Evolutionary conservation across 2,888 invertebrate genomes (phyloP), one percentile per base, ranked within the genome.

Genomic region (Polydrusus tereticollis): DNA sequence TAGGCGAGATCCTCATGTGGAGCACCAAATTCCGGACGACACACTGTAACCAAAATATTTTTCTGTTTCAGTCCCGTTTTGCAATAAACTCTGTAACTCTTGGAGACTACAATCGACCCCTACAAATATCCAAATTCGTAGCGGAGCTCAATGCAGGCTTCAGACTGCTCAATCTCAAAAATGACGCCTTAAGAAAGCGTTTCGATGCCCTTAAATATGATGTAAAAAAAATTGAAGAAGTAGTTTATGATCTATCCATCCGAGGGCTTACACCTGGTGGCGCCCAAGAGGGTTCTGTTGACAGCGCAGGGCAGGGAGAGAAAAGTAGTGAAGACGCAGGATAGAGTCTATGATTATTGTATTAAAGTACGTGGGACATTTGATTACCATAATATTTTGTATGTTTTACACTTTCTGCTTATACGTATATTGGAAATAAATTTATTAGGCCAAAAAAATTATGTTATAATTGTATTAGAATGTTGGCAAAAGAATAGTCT

Each of bases 211-310:
- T 97, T 1, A 94, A 97, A 77, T 97, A 97, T 82, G 96, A 97
- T 82, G 92, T 97, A 20, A 97, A 97, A 85, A 97, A 97, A 85
- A 94, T 97, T 14, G 97, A 97, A 82, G 95, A 96, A 83, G 93
- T 96, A 0, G 95, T 94, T 0, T 96, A 96, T 80, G 96, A 96
- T 82, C 88, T 96, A 43, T 93, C 93, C 74, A 94, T 96, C 76
- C 87, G 96, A 21, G 95, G 95, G 0, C 86, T 95, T 3, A 43
- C 43, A n/a, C 57, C 72, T 18, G 52, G 45, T 2, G 26, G 18
- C 21, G 21, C 43, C 23, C 52, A 21, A 14, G 55, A 60, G 10
- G 41, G 14, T 8, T 52, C 26, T 14, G 52, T n/a, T 26, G 52
- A 55, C 16, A 55, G 12, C 10, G 18, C 29, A 4, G 16, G 7